Percentiles rank a stretch among this genome's conserved stretches.
These are phyloP conservation scores for Eupelmus urozonus DNA, from an alignment of 2,888 invertebrate genomes.

Conservation along the genomic window DNA sequence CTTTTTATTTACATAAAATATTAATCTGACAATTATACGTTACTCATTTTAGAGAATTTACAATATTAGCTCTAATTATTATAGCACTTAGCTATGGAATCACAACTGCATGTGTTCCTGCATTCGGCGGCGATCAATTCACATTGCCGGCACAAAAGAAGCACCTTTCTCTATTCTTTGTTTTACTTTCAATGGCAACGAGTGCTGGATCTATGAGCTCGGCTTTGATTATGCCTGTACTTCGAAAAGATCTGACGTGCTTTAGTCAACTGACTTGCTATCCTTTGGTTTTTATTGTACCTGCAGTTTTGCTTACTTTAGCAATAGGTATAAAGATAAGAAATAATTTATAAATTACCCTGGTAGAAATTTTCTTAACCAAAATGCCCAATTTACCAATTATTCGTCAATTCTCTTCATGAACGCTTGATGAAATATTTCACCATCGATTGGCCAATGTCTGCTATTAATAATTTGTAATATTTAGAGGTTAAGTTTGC, in stretches of 20 bases:
- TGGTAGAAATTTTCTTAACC: not conserved
- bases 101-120: slow-evolving; percentile 95
- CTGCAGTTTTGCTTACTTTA: slow-evolving; percentile 89
- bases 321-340: slow-evolving; percentile 82
- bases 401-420: too few species aligned
- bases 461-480: too few species aligned
- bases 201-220: slow-evolving; percentile 94
- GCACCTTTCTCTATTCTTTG: slow-evolving; percentile 91
- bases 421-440: too few species aligned
- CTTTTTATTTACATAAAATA: too few species aligned
- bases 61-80: slow-evolving; percentile 83
- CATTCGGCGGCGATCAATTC: slow-evolving; percentile 97
- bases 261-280: slow-evolving; percentile 88
- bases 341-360: too few species aligned
- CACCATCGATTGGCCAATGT: too few species aligned
- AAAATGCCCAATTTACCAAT: too few species aligned
- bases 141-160: slow-evolving; percentile 87
- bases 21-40: too few species aligned
- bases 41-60: slow-evolving; percentile 79
- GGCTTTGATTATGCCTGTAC: slow-evolving; percentile 90
- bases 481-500: too few species aligned
- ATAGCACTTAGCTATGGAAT: slow-evolving; percentile 95
- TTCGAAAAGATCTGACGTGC: slow-evolving; percentile 88
- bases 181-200: slow-evolving; percentile 95
- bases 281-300: slow-evolving; percentile 92